Conservation (phyloP, 2,888 invertebrate species). For the Pseudanteris insignis region DNA sequence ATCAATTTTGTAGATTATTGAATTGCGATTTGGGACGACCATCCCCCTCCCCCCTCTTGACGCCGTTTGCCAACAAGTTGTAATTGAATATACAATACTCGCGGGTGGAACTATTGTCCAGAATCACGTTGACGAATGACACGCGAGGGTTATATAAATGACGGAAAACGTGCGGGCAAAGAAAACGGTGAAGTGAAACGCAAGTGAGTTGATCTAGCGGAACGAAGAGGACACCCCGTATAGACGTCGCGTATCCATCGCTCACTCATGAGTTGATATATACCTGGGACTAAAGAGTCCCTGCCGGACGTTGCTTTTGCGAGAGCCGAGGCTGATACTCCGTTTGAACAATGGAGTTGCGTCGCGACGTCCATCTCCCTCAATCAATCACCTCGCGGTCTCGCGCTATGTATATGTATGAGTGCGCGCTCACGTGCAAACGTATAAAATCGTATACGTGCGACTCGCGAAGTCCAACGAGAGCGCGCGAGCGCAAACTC, state of each 20-base stretch:
- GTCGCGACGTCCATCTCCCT: conserved; percentile 63
- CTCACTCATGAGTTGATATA: conserved; percentile 57
- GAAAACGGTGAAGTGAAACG: too few species aligned
- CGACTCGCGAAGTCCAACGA: conserved; percentile 22
- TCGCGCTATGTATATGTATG: conserved; percentile 33
- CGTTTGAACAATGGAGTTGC: conserved; percentile 65
- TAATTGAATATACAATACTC: too few species aligned
- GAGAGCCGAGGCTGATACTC: conserved; percentile 45
- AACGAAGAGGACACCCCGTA: conserved; percentile 26
- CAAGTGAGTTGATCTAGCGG: conserved; percentile 12
- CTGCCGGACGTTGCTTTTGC: conserved; percentile 54
- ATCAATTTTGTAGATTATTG: too few species aligned
- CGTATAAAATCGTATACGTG: too few species aligned
- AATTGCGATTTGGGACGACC: too few species aligned
- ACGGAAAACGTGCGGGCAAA: too few species aligned
- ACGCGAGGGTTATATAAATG: too few species aligned
- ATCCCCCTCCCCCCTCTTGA: too few species aligned
- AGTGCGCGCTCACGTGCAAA: too few species aligned
- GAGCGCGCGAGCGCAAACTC: conserved; percentile 33
- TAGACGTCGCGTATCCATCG: conserved; percentile 36
- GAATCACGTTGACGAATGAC: too few species aligned
- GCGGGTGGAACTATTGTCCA: too few species aligned
- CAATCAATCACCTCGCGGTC: conserved; percentile 61
- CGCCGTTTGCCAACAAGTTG: too few species aligned
- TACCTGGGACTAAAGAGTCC: conserved; percentile 54